Base-by-base conservation (phyloP, 2,113 vertebrate species). In the Myiozetetes cayanensis region DNA sequence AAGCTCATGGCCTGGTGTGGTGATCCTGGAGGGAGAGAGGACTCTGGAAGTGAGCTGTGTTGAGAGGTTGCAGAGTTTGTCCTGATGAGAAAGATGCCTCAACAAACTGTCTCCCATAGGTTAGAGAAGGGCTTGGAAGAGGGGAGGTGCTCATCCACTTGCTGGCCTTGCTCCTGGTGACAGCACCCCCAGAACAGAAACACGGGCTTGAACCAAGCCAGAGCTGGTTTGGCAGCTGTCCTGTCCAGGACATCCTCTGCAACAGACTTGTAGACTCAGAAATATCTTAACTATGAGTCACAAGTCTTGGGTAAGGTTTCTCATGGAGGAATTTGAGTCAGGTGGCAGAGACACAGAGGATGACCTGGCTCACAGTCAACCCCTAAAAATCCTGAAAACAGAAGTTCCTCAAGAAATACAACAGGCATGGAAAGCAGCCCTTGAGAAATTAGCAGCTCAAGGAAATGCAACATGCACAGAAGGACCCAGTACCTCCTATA, bases 321-420 rank as follows among this genome's bases (percentile, higher is more conserved):
- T 99, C 33, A 98, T 98, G 98, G 98, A 98, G 61, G 99, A 98
- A 90, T 99, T 99, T 95, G 98, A 98, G 56, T 3, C 77, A 0
- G 46, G 33, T 24, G 68, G 8, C 23, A 97, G 47, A 56, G 46
- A 90, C 19, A 63, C 56, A 9, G 98, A 98, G 16, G 98, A 98
- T 27, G 46, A 80, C 74, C 88, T 97, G 2, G n/a, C 43, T 70
- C 87, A 10, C 47, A 7, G 52, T 82, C 97, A 47, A 12, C 82
- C 94, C 22, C 44, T 67, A 62, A 99, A 98, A 97, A 74, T 63
- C 15, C 4, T 95, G 11, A 90, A 97, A 35, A 97, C 98, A 12
- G 96, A 96, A 41, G n/a, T 95, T 5, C 90, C 96, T 20, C 53
- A 87, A 0, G 79, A 92, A 59, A 16, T 98, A 53, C 97, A 95